Percentiles rank a stretch among this genome's conserved stretches.
Evolutionary conservation across 1,140 invertebrate genomes (phyloP).

Genomic region (Campoletis sonorensis): DNA sequence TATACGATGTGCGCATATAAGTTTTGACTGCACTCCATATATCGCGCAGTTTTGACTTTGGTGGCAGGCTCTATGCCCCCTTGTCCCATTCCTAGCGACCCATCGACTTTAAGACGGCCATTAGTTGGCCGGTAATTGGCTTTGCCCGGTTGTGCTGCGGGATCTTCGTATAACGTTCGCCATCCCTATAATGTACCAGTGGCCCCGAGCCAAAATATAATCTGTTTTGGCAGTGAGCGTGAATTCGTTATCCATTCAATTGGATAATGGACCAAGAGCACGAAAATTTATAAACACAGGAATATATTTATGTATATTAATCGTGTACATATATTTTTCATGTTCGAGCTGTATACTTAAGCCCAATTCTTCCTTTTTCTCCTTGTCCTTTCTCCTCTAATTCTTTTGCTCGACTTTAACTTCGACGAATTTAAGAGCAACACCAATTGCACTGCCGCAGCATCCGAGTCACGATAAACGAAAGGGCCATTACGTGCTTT

Average conservation of each 20-base stretch:
- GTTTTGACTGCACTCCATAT: constrained; percentile 17
- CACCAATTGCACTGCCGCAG: too few species aligned
- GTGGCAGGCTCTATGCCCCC: background rate
- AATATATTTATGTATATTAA: constrained; percentile 8
- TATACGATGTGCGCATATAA: constrained; percentile 2
- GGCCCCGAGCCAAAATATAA: constrained; percentile 44
- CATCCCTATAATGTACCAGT: background rate
- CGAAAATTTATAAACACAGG: background rate
- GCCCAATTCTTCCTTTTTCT: too few species aligned
- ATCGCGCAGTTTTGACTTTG: background rate
- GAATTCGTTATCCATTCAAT: constrained; percentile 44
- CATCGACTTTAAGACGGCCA: constrained; percentile 42
- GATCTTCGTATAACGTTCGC: background rate
- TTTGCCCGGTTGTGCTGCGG: background rate
- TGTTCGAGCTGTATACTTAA: background rate
- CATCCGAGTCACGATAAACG: too few species aligned
- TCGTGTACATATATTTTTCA: background rate
- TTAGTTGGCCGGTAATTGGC: constrained; percentile 40
- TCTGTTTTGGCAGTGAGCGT: constrained; percentile 42
- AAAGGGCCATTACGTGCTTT: too few species aligned
- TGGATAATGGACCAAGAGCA: constrained; percentile 38
- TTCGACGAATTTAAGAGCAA: too few species aligned
- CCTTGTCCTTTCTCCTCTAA: too few species aligned
- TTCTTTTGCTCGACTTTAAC: too few species aligned
- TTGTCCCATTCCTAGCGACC: background rate